Conservation (phyloP, 1,140 invertebrate genomes). For the Druon quercuslanigerum region DNA sequence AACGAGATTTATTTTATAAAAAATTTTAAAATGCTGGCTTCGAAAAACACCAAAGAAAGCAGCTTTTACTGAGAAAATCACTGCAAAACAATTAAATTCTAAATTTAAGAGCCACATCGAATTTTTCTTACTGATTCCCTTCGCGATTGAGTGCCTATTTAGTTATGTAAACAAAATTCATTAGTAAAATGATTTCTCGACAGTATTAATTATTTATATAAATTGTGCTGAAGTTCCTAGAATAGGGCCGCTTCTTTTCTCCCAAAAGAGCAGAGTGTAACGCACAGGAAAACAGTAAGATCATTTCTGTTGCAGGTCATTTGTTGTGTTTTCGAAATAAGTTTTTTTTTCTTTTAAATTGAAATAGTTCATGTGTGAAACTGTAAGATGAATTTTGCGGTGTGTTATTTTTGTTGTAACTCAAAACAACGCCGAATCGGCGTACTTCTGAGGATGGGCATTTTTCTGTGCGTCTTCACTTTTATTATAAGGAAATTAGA, state of each 20-base stretch:
- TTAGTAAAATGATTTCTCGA: not conserved
- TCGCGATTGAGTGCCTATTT: not conserved
- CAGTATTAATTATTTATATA: slow-evolving; percentile 15
- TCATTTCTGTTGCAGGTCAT: no score
- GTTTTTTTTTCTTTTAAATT: no score
- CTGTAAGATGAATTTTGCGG: no score
- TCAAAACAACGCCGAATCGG: no score
- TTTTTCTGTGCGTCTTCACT: not conserved
- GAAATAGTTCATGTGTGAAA: no score
- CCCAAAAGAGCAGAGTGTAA: not conserved
- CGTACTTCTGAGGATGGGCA: no score
- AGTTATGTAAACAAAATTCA: not conserved
- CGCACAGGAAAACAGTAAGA: not conserved
- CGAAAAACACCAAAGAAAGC: not conserved
- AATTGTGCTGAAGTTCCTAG: not conserved
- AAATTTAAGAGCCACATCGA: no score
- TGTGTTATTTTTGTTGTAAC: no score
- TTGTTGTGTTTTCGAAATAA: no score
- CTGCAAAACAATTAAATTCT: not conserved
- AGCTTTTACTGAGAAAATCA: not conserved
- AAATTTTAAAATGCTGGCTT: not conserved
- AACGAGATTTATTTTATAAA: not conserved
- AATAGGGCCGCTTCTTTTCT: not conserved
- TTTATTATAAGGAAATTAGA: slow-evolving; percentile 15
- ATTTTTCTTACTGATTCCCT: no score